Percentiles rank a stretch among this genome's conserved stretches.
Evolutionary conservation across 2,888 invertebrate species (phyloP).

Genomic region (Melieria omissa): DNA sequence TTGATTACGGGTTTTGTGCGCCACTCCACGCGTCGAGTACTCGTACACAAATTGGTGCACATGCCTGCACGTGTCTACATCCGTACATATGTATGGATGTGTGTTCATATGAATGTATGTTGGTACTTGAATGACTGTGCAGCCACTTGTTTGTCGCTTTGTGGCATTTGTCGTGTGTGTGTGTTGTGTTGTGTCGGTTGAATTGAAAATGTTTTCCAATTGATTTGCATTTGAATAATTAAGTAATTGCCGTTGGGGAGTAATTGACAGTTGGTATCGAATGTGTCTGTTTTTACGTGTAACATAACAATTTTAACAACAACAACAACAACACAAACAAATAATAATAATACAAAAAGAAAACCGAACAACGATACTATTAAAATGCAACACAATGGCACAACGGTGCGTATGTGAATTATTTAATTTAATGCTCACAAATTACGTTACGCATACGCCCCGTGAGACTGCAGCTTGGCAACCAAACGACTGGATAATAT

Average conservation of each 20-base stretch:
- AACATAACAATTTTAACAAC: too few species aligned
- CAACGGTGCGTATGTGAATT: conserved; percentile 3
- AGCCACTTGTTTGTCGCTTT: too few species aligned
- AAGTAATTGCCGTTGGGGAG: conserved; percentile 25
- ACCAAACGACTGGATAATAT: too few species aligned
- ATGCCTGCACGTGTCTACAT: too few species aligned
- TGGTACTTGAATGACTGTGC: not conserved
- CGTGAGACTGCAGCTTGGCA: too few species aligned
- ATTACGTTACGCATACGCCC: not conserved
- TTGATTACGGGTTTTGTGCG: conserved; percentile 40
- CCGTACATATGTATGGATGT: not conserved
- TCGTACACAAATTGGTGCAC: too few species aligned
- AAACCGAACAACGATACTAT: too few species aligned
- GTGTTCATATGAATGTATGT: not conserved
- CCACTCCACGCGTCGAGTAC: too few species aligned
- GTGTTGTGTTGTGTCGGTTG: conserved; percentile 8
- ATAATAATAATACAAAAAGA: too few species aligned
- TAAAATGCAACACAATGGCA: not conserved
- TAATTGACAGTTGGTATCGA: not conserved
- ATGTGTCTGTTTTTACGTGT: too few species aligned
- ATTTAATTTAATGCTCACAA: conserved; percentile 1
- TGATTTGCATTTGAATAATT: conserved; percentile 36
- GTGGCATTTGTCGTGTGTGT: not conserved
- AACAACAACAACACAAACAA: too few species aligned
- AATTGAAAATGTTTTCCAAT: conserved; percentile 34